Percentiles rank a stretch among this genome's conserved stretches.
These are phyloP conservation scores for Semotilus atromaculatus DNA, from an alignment of 2,797 vertebrate species.

Conservation along the genomic window DNA sequence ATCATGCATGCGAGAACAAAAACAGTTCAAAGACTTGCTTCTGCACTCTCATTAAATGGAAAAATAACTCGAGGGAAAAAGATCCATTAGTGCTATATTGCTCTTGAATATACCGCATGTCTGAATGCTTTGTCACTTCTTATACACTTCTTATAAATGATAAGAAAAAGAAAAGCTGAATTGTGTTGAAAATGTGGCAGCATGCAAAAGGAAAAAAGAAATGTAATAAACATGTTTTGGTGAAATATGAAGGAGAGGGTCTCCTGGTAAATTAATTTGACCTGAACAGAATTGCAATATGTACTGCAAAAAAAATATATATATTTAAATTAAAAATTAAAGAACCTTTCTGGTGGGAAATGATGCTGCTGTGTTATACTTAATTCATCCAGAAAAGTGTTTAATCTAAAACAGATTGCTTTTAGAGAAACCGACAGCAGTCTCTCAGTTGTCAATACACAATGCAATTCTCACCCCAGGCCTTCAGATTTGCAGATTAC, in stretches of 20 bases:
- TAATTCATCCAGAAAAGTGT: constrained; percentile 65
- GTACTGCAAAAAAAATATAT: constrained; percentile 49
- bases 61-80: constrained; percentile 59
- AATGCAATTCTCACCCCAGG: constrained; percentile 62
- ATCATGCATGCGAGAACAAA: constrained; percentile 47
- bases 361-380: constrained; percentile 58
- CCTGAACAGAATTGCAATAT: constrained; percentile 59
- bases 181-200: constrained; percentile 28
- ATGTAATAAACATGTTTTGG: constrained; percentile 40
- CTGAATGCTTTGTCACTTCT: constrained; percentile 54
- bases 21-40: constrained; percentile 45
- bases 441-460: constrained; percentile 62
- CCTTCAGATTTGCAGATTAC: constrained; percentile 59
- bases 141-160: constrained; percentile 57
- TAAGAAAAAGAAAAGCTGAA: constrained; percentile 37
- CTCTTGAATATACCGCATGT: constrained; percentile 51
- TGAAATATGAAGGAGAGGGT: constrained; percentile 25
- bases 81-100: constrained; percentile 61
- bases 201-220: constrained; percentile 16
- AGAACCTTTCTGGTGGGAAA: constrained; percentile 54
- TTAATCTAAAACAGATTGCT: constrained; percentile 65
- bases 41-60: constrained; percentile 58
- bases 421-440: constrained; percentile 59
- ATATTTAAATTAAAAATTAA: not conserved
- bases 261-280: constrained; percentile 49